Evolutionary conservation across 2,797 vertebrate species (phyloP).

Genomic region (Falco berigora): DNA sequence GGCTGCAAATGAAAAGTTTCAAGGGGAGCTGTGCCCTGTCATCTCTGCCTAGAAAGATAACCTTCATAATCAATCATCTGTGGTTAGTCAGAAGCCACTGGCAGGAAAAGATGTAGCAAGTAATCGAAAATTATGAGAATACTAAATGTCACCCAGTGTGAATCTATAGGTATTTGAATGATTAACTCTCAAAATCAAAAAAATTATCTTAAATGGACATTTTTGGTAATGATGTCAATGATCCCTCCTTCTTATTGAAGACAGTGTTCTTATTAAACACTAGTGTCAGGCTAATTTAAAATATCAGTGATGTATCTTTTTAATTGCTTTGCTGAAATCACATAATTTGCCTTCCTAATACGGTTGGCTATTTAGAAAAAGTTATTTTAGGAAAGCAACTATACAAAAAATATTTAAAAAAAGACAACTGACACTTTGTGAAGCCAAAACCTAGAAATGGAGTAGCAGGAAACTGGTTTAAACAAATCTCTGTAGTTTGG

Average conservation of each 20-base stretch:
- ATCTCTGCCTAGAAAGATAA: background rate
- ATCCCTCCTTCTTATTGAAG: background rate
- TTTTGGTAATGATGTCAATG: background rate
- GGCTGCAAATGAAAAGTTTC: background rate
- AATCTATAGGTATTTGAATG: background rate
- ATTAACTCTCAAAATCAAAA: background rate
- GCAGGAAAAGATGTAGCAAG: background rate
- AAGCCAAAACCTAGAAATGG: conserved; percentile 36
- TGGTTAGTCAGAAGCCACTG: background rate
- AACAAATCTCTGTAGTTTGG: background rate
- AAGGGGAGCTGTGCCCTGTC: background rate
- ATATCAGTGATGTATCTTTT: conserved; percentile 24
- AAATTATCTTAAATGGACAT: background rate
- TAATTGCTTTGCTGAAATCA: conserved; percentile 65
- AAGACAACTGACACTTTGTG: conserved; percentile 37
- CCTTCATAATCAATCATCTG: background rate
- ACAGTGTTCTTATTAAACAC: conserved; percentile 48
- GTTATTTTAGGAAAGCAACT: conserved; percentile 61
- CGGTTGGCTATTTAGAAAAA: conserved; percentile 48
- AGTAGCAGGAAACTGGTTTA: conserved; percentile 46
- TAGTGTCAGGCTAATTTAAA: conserved; percentile 55
- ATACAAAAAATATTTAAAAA: conserved; percentile 24
- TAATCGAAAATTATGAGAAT: background rate
- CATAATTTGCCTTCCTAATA: conserved; percentile 18
- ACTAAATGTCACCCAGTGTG: background rate